Evolutionary conservation across 2,797 vertebrate species (phyloP).

Genomic region (Gila robusta): DNA sequence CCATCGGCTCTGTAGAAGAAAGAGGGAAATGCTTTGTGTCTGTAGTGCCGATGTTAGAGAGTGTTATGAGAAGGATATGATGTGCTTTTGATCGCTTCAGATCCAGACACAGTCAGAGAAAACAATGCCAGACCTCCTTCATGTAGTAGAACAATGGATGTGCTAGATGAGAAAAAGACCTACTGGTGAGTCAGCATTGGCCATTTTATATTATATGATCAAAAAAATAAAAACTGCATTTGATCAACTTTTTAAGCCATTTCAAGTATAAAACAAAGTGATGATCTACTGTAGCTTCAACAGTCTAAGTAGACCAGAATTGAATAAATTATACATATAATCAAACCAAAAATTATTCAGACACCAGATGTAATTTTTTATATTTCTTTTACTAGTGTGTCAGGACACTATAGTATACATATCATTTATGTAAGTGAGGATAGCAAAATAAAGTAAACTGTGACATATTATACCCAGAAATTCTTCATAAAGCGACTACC

Average conservation of each 20-base stretch:
- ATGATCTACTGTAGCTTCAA: not conserved
- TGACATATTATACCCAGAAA: too few species aligned
- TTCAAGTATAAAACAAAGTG: not conserved
- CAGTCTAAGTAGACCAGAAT: not conserved
- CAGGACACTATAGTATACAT: too few species aligned
- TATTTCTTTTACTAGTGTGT: too few species aligned
- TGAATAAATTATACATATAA: not conserved
- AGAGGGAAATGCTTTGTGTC: not conserved
- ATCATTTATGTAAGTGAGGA: too few species aligned
- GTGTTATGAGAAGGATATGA: not conserved
- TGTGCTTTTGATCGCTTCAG: not conserved
- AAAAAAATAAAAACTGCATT: not conserved
- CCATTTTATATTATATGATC: not conserved
- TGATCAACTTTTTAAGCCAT: not conserved
- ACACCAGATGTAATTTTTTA: too few species aligned
- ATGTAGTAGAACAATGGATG: not conserved
- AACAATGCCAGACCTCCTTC: not conserved
- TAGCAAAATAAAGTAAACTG: too few species aligned
- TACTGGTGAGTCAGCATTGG: not conserved
- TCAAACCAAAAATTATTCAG: not conserved
- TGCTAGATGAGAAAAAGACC: rapidly evolving
- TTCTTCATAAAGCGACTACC: too few species aligned
- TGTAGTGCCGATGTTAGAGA: not conserved
- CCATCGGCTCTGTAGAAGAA: not conserved
- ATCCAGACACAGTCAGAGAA: not conserved